These are phyloP conservation scores for Drosophila teissieri DNA, from an alignment of 1,140 invertebrate genomes.

Conservation along the genomic window DNA sequence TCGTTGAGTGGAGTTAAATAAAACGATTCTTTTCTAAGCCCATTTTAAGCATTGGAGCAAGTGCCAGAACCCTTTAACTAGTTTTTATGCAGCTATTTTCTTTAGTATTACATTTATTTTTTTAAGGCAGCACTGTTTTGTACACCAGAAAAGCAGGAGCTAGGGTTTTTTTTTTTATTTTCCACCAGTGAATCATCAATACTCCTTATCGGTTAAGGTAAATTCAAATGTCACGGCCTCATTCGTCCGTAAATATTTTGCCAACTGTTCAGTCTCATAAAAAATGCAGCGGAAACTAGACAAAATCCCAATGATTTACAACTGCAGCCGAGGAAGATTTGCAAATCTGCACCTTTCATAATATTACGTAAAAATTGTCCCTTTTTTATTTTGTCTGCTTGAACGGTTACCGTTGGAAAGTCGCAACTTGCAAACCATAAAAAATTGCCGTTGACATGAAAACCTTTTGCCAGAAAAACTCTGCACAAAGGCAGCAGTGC, in stretches of 20 bases:
- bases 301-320: conserved; percentile 61
- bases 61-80: too few relatives aligned
- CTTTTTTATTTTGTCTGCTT: conserved; percentile 34
- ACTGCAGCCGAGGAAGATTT: conserved; percentile 43
- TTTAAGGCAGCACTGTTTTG: too few relatives aligned
- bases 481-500: conserved; percentile 23
- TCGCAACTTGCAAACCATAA: conserved; percentile 74
- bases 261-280: conserved; percentile 50
- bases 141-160: too few relatives aligned
- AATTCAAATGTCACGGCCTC: conserved; percentile 22
- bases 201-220: conserved; percentile 20
- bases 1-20: not conserved
- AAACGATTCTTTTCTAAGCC: not conserved
- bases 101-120: too few relatives aligned
- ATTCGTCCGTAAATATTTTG: conserved; percentile 45
- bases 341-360: conserved; percentile 72
- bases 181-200: conserved; percentile 12
- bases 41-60: not conserved
- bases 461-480: conserved; percentile 63
- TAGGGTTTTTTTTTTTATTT: not conserved
- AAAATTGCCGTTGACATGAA: conserved; percentile 63
- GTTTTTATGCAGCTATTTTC: too few relatives aligned
- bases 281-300: conserved; percentile 35
- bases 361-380: conserved; percentile 77
- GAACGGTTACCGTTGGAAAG: conserved; percentile 34